phyloP scores from a whole-genome alignment of 2,797 vertebrate genomes.

The Margarornis squamiger region DNA sequence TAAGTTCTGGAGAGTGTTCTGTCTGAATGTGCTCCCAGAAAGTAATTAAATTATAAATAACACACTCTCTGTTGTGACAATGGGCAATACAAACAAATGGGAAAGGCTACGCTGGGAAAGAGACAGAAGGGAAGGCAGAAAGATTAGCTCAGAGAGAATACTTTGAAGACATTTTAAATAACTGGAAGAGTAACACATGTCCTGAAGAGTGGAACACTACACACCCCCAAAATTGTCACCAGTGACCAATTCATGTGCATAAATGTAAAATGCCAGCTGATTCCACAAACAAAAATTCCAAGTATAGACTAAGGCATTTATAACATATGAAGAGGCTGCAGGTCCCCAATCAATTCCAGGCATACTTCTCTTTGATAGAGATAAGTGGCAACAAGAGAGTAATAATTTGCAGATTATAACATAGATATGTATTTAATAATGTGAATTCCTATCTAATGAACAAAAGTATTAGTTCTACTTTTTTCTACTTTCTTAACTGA shows the following conservation, averaged over 20 bases:
- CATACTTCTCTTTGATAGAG: background rate
- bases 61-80: background rate
- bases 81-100: background rate
- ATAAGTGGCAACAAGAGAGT: background rate
- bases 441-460: background rate
- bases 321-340: background rate
- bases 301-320: background rate
- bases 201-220: background rate
- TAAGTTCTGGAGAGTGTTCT: background rate
- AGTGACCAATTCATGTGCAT: background rate
- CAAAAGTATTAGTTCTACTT: background rate
- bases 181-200: background rate
- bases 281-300: background rate
- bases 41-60: background rate
- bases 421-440: background rate
- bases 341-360: background rate
- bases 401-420: background rate
- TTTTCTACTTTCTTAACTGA: constrained; percentile 2
- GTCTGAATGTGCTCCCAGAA: background rate
- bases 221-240: background rate
- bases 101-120: background rate
- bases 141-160: background rate
- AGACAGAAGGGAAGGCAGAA: background rate
- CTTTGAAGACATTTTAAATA: background rate
- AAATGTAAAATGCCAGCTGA: background rate